Percentiles rank a stretch among this genome's conserved stretches.
Evolutionary conservation across 2,113 vertebrate species (phyloP).

Genomic region (Oreamnos americanus): DNA sequence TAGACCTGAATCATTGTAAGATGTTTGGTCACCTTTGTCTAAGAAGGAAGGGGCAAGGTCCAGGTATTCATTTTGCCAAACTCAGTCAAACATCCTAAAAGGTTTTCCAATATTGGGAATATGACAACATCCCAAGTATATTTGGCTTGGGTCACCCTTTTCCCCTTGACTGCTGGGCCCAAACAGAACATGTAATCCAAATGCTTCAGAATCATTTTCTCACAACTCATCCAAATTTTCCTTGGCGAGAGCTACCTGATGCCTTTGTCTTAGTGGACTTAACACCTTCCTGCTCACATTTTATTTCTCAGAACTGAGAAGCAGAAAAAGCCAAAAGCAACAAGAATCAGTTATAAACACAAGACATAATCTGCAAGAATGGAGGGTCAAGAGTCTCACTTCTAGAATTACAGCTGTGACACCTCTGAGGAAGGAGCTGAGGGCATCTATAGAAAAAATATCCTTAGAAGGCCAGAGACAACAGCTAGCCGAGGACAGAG

Average conservation of each 20-base stretch:
- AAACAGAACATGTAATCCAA: conserved; percentile 64
- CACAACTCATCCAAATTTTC: conserved; percentile 46
- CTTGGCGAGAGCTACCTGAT: conserved; percentile 33
- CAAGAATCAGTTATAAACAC: neutral
- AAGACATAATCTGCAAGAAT: neutral
- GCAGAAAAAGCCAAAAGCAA: conserved; percentile 24
- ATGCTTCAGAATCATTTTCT: conserved; percentile 50
- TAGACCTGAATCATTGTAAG: neutral
- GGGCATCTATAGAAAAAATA: neutral
- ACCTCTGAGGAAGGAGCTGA: neutral
- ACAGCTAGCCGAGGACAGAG: neutral
- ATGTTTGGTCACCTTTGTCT: neutral
- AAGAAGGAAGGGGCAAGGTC: neutral
- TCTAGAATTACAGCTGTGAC: neutral
- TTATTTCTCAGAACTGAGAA: conserved; percentile 46
- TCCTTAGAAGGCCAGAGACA: neutral
- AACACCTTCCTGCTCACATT: conserved; percentile 52
- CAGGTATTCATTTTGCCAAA: conserved; percentile 21
- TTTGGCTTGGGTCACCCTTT: neutral
- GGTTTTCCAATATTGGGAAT: conserved; percentile 39
- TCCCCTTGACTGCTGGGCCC: conserved; percentile 8
- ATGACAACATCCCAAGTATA: conserved; percentile 57
- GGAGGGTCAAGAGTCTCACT: neutral
- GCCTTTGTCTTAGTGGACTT: conserved; percentile 18
- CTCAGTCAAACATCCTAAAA: conserved; percentile 22